A percentile compares a stretch with the other conserved stretches of the same genome.
phyloP scores from a whole-genome alignment of 2,888 invertebrate species.

The Rosalia funebris region DNA sequence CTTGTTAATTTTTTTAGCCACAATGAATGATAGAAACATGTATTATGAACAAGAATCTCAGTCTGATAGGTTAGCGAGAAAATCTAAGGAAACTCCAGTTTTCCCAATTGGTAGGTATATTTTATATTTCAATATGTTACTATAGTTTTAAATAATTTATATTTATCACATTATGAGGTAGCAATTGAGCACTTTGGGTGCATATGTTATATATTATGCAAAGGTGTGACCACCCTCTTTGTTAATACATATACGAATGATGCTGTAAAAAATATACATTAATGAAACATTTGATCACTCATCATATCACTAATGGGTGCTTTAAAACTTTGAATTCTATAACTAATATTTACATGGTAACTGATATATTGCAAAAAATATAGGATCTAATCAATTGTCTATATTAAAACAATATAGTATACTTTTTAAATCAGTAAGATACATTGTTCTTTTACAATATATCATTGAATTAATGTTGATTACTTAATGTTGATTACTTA shows the following conservation, averaged over 20 bases:
- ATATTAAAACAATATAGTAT: too few relatives aligned
- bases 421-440: too few relatives aligned
- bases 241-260: too few relatives aligned
- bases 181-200: background rate
- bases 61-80: slow-evolving; percentile 69
- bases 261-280: too few relatives aligned
- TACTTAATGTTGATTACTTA: too few relatives aligned
- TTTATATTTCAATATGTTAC: background rate
- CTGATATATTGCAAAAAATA: too few relatives aligned
- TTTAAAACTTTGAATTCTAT: too few relatives aligned
- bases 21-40: slow-evolving; percentile 24
- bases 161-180: background rate
- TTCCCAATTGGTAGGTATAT: slow-evolving; percentile 74
- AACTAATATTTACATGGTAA: too few relatives aligned
- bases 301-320: background rate
- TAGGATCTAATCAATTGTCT: too few relatives aligned
- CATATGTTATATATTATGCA: background rate
- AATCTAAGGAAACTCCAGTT: slow-evolving; percentile 78
- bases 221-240: too few relatives aligned
- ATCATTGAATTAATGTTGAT: too few relatives aligned
- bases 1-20: slow-evolving; percentile 3
- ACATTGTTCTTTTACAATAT: too few relatives aligned
- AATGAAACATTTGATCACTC: background rate
- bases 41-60: slow-evolving; percentile 67
- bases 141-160: background rate